Conservation (phyloP, 2,113 vertebrate species). For the Microtus montanus region DNA sequence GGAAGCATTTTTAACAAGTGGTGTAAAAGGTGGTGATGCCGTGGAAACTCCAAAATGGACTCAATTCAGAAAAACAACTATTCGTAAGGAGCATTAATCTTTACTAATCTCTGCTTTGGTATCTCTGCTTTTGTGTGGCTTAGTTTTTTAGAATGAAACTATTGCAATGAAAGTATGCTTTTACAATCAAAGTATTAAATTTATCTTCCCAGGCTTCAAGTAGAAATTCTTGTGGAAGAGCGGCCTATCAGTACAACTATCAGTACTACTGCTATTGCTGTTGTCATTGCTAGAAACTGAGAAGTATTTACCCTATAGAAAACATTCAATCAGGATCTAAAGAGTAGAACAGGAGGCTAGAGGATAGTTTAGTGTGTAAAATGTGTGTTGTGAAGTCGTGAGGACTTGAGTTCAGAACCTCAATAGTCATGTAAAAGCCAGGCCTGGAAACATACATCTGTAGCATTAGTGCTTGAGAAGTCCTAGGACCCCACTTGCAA, state of each 20-base stretch:
- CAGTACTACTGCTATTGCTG: not conserved
- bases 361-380: no score
- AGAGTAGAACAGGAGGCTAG: not conserved
- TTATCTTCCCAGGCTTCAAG: not conserved
- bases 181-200: not conserved
- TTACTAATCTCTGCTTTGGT: not conserved
- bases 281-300: not conserved
- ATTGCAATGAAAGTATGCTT: not conserved
- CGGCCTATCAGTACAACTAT: not conserved
- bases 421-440: not conserved
- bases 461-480: not conserved
- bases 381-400: not conserved
- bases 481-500: no score
- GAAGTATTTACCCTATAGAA: not conserved
- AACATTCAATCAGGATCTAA: not conserved
- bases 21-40: fast-evolving
- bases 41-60: not conserved
- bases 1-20: not conserved
- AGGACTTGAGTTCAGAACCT: not conserved
- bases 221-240: not conserved
- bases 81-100: not conserved
- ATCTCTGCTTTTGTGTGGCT: not conserved
- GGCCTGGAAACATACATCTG: no score
- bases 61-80: not conserved
- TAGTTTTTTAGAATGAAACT: not conserved